Percentiles rank a stretch among this genome's conserved stretches.
Evolutionary conservation across 2,113 vertebrate genomes (phyloP).

Genomic region (Chitala chitala): DNA sequence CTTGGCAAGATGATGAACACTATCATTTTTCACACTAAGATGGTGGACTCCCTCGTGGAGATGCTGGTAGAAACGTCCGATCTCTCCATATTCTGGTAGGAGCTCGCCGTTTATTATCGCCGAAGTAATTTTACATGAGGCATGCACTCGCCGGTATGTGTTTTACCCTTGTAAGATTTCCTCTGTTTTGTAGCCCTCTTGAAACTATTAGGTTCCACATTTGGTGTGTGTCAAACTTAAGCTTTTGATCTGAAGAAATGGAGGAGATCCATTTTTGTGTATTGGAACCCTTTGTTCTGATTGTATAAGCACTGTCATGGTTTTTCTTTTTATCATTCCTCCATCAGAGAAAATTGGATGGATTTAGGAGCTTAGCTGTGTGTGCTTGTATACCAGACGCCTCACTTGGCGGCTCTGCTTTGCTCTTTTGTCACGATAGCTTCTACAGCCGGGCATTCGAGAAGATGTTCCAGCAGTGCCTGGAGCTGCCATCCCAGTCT

Average conservation of each 20-base stretch:
- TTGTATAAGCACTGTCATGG: too few relatives aligned
- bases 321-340: too few relatives aligned
- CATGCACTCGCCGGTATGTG: not conserved
- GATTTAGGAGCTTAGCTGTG: too few relatives aligned
- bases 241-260: slow-evolving; percentile 1
- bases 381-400: too few relatives aligned
- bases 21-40: slow-evolving; percentile 81
- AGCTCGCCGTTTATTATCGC: not conserved
- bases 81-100: slow-evolving; percentile 81
- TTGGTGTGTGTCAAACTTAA: not conserved
- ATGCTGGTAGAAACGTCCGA: slow-evolving; percentile 81
- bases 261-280: not conserved
- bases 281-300: too few relatives aligned
- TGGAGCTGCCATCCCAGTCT: slow-evolving; percentile 96
- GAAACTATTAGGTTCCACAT: not conserved
- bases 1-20: slow-evolving; percentile 84
- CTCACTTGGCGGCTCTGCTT: not conserved
- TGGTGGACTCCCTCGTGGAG: slow-evolving; percentile 80
- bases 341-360: too few relatives aligned
- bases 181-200: not conserved
- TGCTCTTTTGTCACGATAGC: slow-evolving; percentile 43
- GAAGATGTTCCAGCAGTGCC: slow-evolving; percentile 90
- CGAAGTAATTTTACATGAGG: not conserved
- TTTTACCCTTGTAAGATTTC: not conserved
- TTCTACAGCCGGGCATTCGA: slow-evolving; percentile 83